phyloP scores from a whole-genome alignment of 2,797 vertebrate species.

The Halcyon chelicuti region DNA sequence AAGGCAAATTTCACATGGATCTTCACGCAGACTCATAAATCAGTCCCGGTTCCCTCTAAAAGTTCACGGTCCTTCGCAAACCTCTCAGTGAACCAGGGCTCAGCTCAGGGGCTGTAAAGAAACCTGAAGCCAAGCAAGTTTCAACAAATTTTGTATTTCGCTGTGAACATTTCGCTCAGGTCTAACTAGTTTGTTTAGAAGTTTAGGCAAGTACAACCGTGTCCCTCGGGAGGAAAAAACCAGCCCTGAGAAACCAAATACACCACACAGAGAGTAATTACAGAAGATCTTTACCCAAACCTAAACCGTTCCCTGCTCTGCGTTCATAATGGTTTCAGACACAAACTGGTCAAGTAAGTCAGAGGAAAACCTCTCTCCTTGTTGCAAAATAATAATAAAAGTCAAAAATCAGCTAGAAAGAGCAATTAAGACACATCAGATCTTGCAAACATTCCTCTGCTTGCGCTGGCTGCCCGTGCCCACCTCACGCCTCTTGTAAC shows the following conservation, averaged over 20 bases:
- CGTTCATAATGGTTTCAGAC: neutral
- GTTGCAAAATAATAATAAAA: neutral
- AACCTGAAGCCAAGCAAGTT: conserved; percentile 60
- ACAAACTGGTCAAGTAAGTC: neutral
- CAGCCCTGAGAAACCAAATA: neutral
- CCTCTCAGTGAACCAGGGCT: conserved; percentile 51
- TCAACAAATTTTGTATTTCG: conserved; percentile 34
- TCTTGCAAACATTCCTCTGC: neutral
- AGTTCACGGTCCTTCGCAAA: conserved; percentile 70
- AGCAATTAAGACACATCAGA: neutral
- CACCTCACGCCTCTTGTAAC: neutral
- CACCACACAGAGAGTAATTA: neutral
- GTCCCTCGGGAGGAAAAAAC: neutral
- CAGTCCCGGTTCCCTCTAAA: conserved; percentile 25
- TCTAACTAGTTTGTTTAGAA: conserved; percentile 22
- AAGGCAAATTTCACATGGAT: conserved; percentile 58
- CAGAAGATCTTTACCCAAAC: neutral
- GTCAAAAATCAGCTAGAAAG: neutral
- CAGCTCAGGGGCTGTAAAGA: conserved; percentile 48
- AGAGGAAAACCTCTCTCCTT: neutral
- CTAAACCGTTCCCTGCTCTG: neutral
- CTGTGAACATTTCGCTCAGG: conserved; percentile 11
- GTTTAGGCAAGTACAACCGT: neutral
- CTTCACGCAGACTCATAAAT: conserved; percentile 62
- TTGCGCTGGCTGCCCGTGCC: neutral